phyloP scores from a whole-genome alignment of 2,797 vertebrate genomes.

The Acrocephalus scirpaceus region DNA sequence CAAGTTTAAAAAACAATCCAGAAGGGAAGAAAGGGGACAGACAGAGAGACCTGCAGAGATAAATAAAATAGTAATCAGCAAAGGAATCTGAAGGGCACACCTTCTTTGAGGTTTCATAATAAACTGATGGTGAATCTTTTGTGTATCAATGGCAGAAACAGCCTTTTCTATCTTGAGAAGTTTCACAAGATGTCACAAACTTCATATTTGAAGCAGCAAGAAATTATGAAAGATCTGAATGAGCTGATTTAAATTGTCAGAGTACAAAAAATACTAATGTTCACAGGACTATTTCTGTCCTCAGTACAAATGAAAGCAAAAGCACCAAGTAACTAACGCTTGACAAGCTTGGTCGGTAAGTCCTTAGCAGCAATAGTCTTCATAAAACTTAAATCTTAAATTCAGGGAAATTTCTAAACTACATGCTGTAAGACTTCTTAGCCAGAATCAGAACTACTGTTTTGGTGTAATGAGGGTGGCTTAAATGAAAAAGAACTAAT shows the following conservation, averaged over 20 bases:
- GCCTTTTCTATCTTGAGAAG: not conserved
- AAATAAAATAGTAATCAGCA: slow-evolving; percentile 63
- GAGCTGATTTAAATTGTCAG: not conserved
- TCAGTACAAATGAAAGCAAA: not conserved
- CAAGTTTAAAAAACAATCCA: slow-evolving; percentile 45
- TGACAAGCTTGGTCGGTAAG: not conserved
- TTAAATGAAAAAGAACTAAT: not conserved
- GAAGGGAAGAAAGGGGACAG: slow-evolving; percentile 51
- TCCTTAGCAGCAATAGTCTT: not conserved
- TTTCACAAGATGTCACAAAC: not conserved
- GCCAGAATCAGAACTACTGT: not conserved
- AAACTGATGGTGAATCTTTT: not conserved
- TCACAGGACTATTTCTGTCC: not conserved
- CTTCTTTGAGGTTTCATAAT: slow-evolving; percentile 5
- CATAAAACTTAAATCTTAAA: not conserved
- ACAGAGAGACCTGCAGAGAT: slow-evolving; percentile 65
- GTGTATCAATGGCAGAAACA: not conserved
- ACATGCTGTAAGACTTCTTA: not conserved
- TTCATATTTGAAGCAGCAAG: not conserved
- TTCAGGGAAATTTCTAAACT: not conserved
- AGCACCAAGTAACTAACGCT: not conserved
- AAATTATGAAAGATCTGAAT: not conserved
- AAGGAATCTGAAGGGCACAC: slow-evolving; percentile 10
- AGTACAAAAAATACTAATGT: not conserved
- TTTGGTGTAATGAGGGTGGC: not conserved